Base-by-base conservation (phyloP, 2,888 invertebrate species). In the Lutraria lutraria region DNA sequence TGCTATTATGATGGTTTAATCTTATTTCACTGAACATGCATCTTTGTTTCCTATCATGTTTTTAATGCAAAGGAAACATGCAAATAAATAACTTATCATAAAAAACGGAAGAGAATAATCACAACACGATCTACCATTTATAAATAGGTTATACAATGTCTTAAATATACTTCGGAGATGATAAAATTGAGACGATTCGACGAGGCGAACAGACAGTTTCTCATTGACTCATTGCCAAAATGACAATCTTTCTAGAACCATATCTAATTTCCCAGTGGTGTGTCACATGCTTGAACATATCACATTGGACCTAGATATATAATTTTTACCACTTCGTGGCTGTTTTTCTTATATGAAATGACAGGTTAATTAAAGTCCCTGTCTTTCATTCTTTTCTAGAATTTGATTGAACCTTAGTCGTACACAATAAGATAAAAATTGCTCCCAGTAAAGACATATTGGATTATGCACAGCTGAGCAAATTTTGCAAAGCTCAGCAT, bases 331-430 rank as follows among this genome's bases (percentile, higher is more conserved):
- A 76, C 76, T 76, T 76, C 76, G 19, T 76, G 76, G 10, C 76
- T 16, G 15, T 31, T 31, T 76, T 76, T 34, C 76, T 76, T 25
- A 16, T 34, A 34, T 76, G 34, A 76, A 76, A 76, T 76, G 76
- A 76, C 76, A 76, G 76, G 76, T 76, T 76, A 76, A 76, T 76
- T 76, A 76, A 76, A 76, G 76, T 34, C 76, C 34, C 43, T 43
- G 76, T 76, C 29, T 34, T 19, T 25, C 16, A 34, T 76, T 25
- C 29, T 76, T 31, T 76, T 31, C 76, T 76, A 25, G 31, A 76
- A 76, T 76, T 76, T 76, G 76, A 76, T 31, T 76, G 76, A 31
- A 76, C 76, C 34, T 19, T 43, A 43, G 31, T 6, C 34, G 25
- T 34, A 25, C 19, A 34, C 19, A 76, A 76, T 31, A 76, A 4